These are phyloP conservation scores for Popillia japonica DNA, from an alignment of 1,140 invertebrate species.

Conservation along the genomic window DNA sequence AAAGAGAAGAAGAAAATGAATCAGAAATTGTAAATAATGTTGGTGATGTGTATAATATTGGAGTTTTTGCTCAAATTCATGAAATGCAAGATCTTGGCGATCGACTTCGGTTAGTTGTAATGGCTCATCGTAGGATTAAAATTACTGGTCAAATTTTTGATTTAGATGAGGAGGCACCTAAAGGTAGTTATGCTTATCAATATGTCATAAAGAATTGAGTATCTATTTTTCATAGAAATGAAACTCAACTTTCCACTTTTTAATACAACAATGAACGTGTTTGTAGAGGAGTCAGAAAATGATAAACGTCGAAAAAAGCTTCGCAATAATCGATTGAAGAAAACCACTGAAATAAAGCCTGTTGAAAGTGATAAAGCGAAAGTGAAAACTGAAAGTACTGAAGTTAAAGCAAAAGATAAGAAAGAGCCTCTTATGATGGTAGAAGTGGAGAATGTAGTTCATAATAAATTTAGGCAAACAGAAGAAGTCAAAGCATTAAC, in stretches of 20 bases:
- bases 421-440: conserved; percentile 82
- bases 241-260: conserved; percentile 70
- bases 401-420: conserved; percentile 52
- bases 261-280: conserved; percentile 73
- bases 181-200: conserved; percentile 10
- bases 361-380: conserved; percentile 21
- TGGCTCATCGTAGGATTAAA: conserved; percentile 90
- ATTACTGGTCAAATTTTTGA: conserved; percentile 81
- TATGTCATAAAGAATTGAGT: conserved; percentile 3
- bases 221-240: conserved; percentile 59
- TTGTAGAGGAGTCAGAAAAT: conserved; percentile 66
- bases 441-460: conserved; percentile 92
- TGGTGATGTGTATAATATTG: conserved; percentile 89
- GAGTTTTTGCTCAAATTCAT: conserved; percentile 98
- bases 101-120: conserved; percentile 89
- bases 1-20: conserved; percentile 90
- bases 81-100: conserved; percentile 97
- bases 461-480: conserved; percentile 89
- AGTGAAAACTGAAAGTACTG: conserved; percentile 34
- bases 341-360: conserved; percentile 42
- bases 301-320: conserved; percentile 65
- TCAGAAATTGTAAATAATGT: conserved; percentile 86
- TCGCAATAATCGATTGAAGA: conserved; percentile 56
- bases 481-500: conserved; percentile 97
- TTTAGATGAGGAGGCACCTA: conserved; percentile 63